Evolutionary conservation across 2,888 invertebrate genomes (phyloP).

Genomic region (Heliothis peltigera): DNA sequence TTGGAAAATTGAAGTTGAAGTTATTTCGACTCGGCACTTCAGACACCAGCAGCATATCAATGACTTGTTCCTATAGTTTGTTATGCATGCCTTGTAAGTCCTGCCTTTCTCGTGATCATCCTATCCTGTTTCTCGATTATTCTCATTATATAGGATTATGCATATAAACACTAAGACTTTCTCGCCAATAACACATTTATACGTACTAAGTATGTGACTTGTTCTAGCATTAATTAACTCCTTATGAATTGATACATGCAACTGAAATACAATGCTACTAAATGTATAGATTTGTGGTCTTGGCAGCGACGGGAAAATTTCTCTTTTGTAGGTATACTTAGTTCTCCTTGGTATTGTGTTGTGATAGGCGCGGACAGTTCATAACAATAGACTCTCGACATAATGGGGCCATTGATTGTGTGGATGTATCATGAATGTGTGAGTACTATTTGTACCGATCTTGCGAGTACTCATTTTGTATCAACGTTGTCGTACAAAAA

Average conservation of each 20-base stretch:
- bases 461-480: slow-evolving; percentile 68
- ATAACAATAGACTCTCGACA: slow-evolving; percentile 86
- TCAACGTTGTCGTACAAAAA: slow-evolving; percentile 61
- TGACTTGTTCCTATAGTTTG: slow-evolving; percentile 67
- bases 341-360: slow-evolving; percentile 81
- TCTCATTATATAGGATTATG: slow-evolving; percentile 45
- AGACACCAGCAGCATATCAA: slow-evolving; percentile 74
- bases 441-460: slow-evolving; percentile 74
- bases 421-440: slow-evolving; percentile 77
- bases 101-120: slow-evolving; percentile 71
- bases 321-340: slow-evolving; percentile 75
- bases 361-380: slow-evolving; percentile 85
- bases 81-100: slow-evolving; percentile 72
- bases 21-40: slow-evolving; percentile 64
- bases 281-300: slow-evolving; percentile 56
- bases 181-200: neutral
- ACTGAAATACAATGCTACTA: slow-evolving; percentile 45
- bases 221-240: slow-evolving; percentile 15
- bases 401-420: slow-evolving; percentile 88
- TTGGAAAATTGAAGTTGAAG: slow-evolving; percentile 65
- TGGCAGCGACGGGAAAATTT: slow-evolving; percentile 74
- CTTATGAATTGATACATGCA: slow-evolving; percentile 36
- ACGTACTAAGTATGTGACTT: slow-evolving; percentile 10
- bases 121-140: slow-evolving; percentile 62
- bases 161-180: slow-evolving; percentile 23